phyloP scores from a whole-genome alignment of 1,140 invertebrate species.

The Drosophila pseudoananassae region DNA sequence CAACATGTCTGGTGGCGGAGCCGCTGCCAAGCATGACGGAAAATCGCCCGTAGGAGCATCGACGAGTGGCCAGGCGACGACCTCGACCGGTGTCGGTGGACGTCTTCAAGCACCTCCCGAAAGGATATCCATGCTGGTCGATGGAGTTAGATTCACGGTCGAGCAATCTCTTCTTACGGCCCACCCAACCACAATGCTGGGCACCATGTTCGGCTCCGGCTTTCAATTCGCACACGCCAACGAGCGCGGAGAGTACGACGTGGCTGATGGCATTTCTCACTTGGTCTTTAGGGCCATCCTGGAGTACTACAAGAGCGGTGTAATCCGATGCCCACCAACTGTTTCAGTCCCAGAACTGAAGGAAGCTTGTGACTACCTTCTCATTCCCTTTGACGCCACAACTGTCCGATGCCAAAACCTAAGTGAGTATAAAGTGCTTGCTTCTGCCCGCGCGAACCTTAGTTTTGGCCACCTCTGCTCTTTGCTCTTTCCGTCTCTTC shows the following conservation, averaged over 20 bases:
- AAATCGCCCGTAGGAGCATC: conserved; percentile 30
- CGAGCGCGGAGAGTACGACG: conserved; percentile 98
- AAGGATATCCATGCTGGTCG: conserved; percentile 94
- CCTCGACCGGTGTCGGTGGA: conserved; percentile 20
- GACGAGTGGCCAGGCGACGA: conserved; percentile 32
- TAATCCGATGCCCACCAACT: conserved; percentile 92
- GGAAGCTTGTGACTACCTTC: conserved; percentile 99
- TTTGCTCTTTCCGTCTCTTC: conserved; percentile 49
- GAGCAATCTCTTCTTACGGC: conserved; percentile 96
- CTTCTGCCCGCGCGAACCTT: conserved; percentile 49
- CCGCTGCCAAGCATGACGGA: conserved; percentile 64
- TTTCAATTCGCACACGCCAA: conserved; percentile 97
- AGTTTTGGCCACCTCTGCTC: conserved; percentile 62
- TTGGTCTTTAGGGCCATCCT: conserved; percentile 97
- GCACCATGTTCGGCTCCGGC: conserved; percentile 98
- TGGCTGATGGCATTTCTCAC: conserved; percentile 99
- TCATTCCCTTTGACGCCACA: conserved; percentile 98
- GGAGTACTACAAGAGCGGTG: conserved; percentile 96
- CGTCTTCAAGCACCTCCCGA: conserved; percentile 57
- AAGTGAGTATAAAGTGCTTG: conserved; percentile 87
- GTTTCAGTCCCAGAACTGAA: conserved; percentile 96
- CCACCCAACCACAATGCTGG: conserved; percentile 96
- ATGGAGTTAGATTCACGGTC: conserved; percentile 96
- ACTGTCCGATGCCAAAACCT: conserved; percentile 98
- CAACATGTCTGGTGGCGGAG: conserved; percentile 53